Percentiles rank a stretch among this genome's conserved stretches.
Evolutionary conservation across 2,113 vertebrate species (phyloP).

Genomic region (Phalacrocorax aristotelis): DNA sequence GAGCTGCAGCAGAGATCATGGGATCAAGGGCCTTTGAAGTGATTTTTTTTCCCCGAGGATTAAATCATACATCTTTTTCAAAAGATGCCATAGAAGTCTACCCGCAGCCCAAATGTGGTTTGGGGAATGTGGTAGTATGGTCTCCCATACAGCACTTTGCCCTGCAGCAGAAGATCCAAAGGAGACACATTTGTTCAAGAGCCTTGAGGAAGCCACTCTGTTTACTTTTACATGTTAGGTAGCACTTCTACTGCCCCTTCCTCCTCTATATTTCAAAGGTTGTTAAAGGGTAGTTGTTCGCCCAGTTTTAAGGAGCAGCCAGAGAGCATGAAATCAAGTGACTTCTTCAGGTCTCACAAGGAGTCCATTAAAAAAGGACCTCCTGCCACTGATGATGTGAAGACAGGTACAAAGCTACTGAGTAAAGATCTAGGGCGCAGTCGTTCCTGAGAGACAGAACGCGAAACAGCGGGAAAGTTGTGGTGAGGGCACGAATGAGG

Average conservation of each 20-base stretch:
- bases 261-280: background rate
- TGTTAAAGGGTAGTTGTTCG: background rate
- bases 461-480: background rate
- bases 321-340: background rate
- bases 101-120: background rate
- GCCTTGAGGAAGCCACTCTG: background rate
- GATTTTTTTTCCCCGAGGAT: background rate
- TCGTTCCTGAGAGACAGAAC: background rate
- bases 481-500: background rate
- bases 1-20: background rate
- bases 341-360: background rate
- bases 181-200: background rate
- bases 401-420: background rate
- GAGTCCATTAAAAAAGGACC: background rate
- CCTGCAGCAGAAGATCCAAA: background rate
- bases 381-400: background rate
- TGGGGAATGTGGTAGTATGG: background rate
- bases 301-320: background rate
- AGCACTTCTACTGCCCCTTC: background rate
- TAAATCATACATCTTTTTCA: background rate
- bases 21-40: background rate
- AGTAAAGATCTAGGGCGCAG: background rate
- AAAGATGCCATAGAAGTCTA: background rate
- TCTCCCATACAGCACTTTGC: background rate
- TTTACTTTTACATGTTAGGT: accelerated